These are phyloP conservation scores for pig (Sus scrofa) DNA, from an alignment of 2,113 vertebrate species.

Conservation along the genomic window DNA sequence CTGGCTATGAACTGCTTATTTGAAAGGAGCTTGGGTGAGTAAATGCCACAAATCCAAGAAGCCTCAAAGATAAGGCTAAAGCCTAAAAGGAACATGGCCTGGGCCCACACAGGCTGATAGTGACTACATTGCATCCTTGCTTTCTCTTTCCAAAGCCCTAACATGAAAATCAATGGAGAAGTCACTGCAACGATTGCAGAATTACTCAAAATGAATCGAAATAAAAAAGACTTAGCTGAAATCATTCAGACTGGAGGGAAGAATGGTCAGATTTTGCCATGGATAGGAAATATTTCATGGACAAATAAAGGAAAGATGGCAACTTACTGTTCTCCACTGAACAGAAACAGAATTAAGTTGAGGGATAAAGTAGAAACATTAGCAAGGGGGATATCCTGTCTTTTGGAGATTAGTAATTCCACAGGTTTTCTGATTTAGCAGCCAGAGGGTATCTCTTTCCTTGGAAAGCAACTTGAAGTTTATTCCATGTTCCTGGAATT, in stretches of 20 bases:
- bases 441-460: background rate
- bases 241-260: background rate
- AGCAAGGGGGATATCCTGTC: background rate
- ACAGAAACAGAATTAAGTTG: background rate
- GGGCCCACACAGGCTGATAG: background rate
- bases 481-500: background rate
- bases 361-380: background rate
- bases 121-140: background rate
- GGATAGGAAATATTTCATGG: background rate
- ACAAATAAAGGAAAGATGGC: background rate
- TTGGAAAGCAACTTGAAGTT: background rate
- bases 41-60: conserved; percentile 37
- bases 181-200: background rate
- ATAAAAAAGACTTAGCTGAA: background rate
- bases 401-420: background rate
- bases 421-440: background rate
- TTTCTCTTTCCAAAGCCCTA: background rate
- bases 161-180: background rate
- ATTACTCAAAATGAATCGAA: conserved; percentile 53
- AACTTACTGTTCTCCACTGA: background rate
- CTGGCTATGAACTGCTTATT: conserved; percentile 28
- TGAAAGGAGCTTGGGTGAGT: conserved; percentile 32
- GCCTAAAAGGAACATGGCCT: background rate
- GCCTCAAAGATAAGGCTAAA: background rate
- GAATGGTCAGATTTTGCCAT: background rate